A percentile compares a stretch with the other conserved stretches of the same genome.
These are phyloP conservation scores for Cantharis rufa DNA, from an alignment of 2,888 invertebrate species.

Conservation along the genomic window DNA sequence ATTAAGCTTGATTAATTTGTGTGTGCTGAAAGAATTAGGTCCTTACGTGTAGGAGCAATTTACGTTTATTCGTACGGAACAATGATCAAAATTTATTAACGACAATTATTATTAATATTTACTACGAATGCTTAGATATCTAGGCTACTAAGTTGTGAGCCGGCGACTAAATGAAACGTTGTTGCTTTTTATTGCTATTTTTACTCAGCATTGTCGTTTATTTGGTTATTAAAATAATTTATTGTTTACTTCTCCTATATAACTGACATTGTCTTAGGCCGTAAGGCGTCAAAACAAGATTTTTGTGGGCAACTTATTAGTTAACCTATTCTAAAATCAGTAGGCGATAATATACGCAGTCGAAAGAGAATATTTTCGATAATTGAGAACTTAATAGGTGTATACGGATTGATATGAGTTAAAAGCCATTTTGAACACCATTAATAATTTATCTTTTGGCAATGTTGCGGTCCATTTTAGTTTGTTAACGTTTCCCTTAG, in stretches of 20 bases:
- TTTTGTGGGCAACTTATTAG: neutral
- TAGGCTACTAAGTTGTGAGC: constrained; percentile 14
- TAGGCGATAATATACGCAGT: constrained; percentile 23
- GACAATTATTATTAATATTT: constrained; percentile 18
- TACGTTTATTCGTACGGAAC: constrained; percentile 17
- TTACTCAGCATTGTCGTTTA: neutral
- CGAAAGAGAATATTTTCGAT: constrained; percentile 18
- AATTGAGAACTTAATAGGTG: constrained; percentile 25
- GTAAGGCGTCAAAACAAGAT: constrained; percentile 1
- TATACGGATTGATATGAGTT: constrained; percentile 17
- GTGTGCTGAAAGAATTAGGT: neutral
- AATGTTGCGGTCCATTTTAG: constrained; percentile 31
- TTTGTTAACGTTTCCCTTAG: constrained; percentile 28
- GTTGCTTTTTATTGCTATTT: constrained; percentile 8
- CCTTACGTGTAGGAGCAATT: neutral
- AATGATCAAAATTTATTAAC: constrained; percentile 18
- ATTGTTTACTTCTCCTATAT: neutral
- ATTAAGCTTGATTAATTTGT: neutral
- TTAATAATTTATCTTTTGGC: constrained; percentile 29
- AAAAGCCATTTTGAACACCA: constrained; percentile 24
- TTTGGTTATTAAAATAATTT: neutral
- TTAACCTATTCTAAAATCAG: constrained; percentile 22
- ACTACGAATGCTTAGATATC: constrained; percentile 5
- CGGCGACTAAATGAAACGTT: constrained; percentile 11
- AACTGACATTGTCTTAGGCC: neutral